Conservation (phyloP, 2,113 vertebrate species). For the western clawed frog (Xenopus tropicalis) region DNA sequence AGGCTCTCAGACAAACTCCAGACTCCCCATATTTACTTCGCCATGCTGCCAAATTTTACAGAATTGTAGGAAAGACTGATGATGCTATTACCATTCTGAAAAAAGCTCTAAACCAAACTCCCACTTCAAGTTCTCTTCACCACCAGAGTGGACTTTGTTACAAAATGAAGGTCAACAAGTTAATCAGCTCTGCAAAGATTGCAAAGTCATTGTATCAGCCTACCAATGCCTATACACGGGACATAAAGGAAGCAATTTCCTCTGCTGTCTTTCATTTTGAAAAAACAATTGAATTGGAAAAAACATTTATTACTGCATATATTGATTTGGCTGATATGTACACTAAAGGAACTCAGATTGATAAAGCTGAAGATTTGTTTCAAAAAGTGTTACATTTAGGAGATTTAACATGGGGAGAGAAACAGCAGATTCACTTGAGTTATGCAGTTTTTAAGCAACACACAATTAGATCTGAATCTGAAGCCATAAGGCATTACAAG, state of each 20-base stretch:
- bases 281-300: conserved; percentile 46
- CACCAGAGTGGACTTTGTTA: conserved; percentile 70
- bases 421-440: conserved; percentile 51
- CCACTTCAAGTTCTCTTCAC: conserved; percentile 60
- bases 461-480: conserved; percentile 49
- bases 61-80: conserved; percentile 51
- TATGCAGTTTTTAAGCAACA: conserved; percentile 61
- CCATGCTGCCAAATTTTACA: conserved; percentile 72
- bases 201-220: too few species aligned
- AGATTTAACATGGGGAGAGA: conserved; percentile 43
- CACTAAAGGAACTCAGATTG: conserved; percentile 40
- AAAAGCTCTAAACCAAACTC: conserved; percentile 56
- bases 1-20: conserved; percentile 58
- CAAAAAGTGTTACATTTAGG: conserved; percentile 50
- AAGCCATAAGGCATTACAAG: conserved; percentile 60
- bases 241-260: conserved; percentile 41
- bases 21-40: conserved; percentile 57
- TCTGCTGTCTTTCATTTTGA: conserved; percentile 61
- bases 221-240: too few species aligned
- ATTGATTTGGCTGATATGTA: conserved; percentile 59
- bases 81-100: conserved; percentile 58
- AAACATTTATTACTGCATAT: conserved; percentile 54
- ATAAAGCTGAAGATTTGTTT: conserved; percentile 61
- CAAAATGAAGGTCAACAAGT: conserved; percentile 53
- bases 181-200: conserved; percentile 21